Base-by-base conservation (phyloP, 35 echinoderm and acorn worm genomes). In the Ophiothrix spiculata region DNA sequence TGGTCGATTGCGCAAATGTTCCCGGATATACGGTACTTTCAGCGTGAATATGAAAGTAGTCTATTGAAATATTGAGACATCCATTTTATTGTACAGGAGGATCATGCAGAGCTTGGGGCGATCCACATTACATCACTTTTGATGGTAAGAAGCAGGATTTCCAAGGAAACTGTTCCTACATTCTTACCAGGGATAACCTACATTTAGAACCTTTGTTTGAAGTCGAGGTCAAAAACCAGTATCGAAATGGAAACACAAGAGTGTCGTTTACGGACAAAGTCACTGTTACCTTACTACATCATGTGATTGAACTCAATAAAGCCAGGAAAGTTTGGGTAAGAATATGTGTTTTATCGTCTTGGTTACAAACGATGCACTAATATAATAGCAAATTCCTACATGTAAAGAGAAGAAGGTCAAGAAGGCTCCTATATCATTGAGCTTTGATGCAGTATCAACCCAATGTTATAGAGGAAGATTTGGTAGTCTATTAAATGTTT, bases 81-180 rank as follows among this genome's bases (percentile, higher is more conserved):
- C 42, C 6, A 49, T 49, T 49, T 49, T 49, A 49, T 49, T 49
- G 6, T 49, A 49, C 42, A 49, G 42, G 42, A 85, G 83, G 35
- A 16, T 32, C 0, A 33, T 85, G 83, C 74, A 85, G 36, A 23
- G 35, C 83, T 8, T 85, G 83, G 83, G 83, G 83, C 3, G 83
- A 85, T 39, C 83, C 83, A 23, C 83, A 85, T 33, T 75, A 74
- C 32, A 37, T 12, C 0, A 36, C 83, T 19, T 85, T 85, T 75
- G 83, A 85, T 75, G 83, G 83, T 38, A 35, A 32, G 36, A 1
- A 37, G 16, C 39, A 31, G 31, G 64, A 75, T 35, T 85, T 85
- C 60, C 54, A 85, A 35, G 83, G 83, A 14, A 41, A 85, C 39
- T 85, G 83, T 75, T 54, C 60, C 60, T 85, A 85, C 31, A 25